Conservation (phyloP, 1,140 invertebrate genomes). For the Euwallacea fornicatus region DNA sequence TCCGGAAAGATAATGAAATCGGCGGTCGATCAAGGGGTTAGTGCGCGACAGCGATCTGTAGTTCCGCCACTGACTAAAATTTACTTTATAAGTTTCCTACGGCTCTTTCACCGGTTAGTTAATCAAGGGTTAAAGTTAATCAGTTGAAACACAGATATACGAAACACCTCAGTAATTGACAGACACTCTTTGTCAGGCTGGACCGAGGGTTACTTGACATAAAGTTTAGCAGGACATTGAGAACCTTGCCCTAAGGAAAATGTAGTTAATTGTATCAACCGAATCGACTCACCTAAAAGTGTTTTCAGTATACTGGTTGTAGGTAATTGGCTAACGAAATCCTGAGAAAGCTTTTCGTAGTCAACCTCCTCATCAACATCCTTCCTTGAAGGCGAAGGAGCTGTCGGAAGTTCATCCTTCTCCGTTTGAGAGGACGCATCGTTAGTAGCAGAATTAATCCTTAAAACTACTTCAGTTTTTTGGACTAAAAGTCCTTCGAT, state of each 20-base stretch:
- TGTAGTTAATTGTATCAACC: no score
- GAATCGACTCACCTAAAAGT: conserved; percentile 55
- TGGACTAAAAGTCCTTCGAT: conserved; percentile 55
- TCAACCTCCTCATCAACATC: conserved; percentile 78
- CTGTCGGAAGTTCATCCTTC: conserved; percentile 49
- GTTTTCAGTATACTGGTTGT: conserved; percentile 70
- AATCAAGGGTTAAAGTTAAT: no score
- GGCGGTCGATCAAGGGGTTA: no score
- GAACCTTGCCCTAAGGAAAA: conserved; percentile 54
- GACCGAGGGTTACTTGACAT: background rate
- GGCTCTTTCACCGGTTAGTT: no score
- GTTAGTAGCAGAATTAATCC: conserved; percentile 62
- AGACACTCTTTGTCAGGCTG: background rate
- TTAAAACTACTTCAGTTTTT: conserved; percentile 62
- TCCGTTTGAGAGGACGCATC: conserved; percentile 69
- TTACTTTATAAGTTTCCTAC: no score
- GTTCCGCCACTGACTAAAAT: no score
- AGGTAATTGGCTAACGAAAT: conserved; percentile 70
- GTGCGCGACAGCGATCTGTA: no score
- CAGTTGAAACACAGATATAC: no score
- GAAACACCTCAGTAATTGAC: no score
- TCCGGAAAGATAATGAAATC: no score
- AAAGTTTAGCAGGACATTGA: background rate
- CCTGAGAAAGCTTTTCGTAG: conserved; percentile 73
- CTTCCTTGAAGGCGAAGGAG: conserved; percentile 53